Evolutionary conservation across 2,888 invertebrate genomes (phyloP).

Genomic region (Lumbricus terrestris): DNA sequence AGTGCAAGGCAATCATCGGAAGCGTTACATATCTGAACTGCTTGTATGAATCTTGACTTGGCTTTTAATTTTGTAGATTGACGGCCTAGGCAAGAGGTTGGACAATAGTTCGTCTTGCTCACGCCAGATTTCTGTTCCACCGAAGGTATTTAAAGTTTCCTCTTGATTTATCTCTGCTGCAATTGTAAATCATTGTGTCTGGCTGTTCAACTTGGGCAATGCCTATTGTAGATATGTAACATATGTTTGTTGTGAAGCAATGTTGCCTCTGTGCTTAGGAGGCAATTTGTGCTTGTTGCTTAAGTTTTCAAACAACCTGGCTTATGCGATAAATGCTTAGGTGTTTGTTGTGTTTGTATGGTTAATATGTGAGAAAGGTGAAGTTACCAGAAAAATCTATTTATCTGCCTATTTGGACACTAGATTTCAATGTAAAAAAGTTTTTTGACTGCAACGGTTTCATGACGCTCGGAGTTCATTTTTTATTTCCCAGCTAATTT

Average conservation of each 20-base stretch:
- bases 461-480: neutral
- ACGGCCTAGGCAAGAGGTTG: neutral
- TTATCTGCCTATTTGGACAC: neutral
- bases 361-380: neutral
- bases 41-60: neutral
- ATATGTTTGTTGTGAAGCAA: too few species aligned
- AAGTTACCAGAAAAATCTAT: neutral
- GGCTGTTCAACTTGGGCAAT: too few species aligned
- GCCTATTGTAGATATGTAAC: too few species aligned
- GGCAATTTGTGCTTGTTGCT: neutral
- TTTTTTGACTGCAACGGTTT: too few species aligned
- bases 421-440: neutral
- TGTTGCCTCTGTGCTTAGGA: too few species aligned
- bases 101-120: neutral
- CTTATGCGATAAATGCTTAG: neutral
- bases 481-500: neutral
- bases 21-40: too few species aligned
- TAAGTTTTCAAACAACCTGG: neutral
- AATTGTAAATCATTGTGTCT: too few species aligned
- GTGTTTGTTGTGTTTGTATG: neutral
- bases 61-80: neutral
- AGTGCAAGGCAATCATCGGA: too few species aligned
- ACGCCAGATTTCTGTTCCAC: neutral
- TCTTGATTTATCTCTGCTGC: neutral
- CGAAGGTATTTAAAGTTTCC: neutral